Percentiles rank a stretch among this genome's conserved stretches.
phyloP scores from a whole-genome alignment of 37 sponge, comb jelly and placozoan species.

The Mnemiopsis leidyi region DNA sequence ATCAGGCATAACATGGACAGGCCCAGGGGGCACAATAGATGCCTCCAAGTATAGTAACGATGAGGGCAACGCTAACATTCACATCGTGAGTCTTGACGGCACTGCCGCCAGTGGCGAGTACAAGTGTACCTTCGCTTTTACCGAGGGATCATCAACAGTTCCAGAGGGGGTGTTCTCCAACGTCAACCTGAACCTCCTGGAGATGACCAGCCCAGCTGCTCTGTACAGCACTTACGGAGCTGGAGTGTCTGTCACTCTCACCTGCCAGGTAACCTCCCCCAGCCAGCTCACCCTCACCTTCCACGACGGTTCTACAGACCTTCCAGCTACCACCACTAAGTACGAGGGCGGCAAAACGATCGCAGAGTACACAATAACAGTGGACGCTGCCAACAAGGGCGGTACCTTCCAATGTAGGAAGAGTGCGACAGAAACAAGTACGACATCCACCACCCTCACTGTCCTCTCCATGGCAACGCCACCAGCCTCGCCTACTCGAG shows the following conservation, averaged over 20 bases:
- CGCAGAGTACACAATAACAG: not conserved
- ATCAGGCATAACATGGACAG: constrained; percentile 5
- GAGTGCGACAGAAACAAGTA: not conserved
- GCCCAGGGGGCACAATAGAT: not conserved
- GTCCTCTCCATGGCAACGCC: not conserved
- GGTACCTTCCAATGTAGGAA: not conserved
- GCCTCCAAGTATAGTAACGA: not conserved
- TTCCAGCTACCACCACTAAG: not conserved
- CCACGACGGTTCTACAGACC: not conserved
- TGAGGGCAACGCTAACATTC: not conserved
- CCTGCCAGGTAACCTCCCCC: constrained; percentile 33
- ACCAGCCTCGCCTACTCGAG: not conserved
- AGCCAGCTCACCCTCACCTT: not conserved
- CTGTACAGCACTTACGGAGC: constrained; percentile 6
- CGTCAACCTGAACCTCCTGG: not conserved
- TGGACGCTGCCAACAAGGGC: not conserved
- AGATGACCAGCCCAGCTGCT: not conserved
- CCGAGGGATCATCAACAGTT: not conserved
- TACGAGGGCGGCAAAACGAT: not conserved
- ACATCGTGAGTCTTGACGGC: not conserved
- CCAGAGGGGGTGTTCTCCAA: not conserved
- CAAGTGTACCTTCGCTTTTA: not conserved
- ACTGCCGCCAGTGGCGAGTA: not conserved
- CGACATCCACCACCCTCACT: not conserved
- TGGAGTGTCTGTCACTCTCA: not conserved